Conservation (phyloP, 2,888 invertebrate genomes). For the Scrobipalpa atriplicella region DNA sequence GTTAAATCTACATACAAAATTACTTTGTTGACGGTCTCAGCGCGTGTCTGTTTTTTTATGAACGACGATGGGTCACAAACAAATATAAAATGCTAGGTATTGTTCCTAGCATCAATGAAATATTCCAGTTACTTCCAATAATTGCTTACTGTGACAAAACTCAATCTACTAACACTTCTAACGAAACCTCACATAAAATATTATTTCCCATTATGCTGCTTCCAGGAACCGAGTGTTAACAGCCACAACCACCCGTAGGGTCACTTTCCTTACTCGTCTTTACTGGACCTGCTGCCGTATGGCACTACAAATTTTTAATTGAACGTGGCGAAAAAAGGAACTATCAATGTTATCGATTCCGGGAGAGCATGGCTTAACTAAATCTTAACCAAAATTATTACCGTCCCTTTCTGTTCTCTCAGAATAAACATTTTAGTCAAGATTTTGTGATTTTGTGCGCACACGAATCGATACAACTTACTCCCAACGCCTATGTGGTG, state of each 20-base stretch:
- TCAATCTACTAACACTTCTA: not conserved
- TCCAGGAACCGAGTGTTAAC: conserved; percentile 6
- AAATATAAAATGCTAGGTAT: not conserved
- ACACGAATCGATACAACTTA: no score
- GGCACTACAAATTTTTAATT: not conserved
- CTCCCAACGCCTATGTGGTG: no score
- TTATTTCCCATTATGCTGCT: conserved; percentile 6
- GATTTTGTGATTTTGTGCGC: no score
- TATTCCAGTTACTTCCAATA: no score
- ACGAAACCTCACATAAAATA: not conserved
- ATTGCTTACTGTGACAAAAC: not conserved
- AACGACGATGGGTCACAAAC: not conserved
- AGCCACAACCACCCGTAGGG: not conserved
- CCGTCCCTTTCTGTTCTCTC: no score
- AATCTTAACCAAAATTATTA: no score
- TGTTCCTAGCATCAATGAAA: no score
- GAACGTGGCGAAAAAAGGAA: no score
- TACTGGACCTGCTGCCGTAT: conserved; percentile 1
- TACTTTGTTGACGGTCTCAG: no score
- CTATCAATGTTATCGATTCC: no score
- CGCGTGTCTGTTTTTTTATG: not conserved
- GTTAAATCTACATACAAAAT: not conserved
- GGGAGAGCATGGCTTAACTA: no score
- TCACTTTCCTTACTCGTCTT: conserved; percentile 2
- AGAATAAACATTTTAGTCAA: no score